These are phyloP conservation scores for Dromas ardeola DNA, from an alignment of 2,113 vertebrate genomes.

Conservation along the genomic window DNA sequence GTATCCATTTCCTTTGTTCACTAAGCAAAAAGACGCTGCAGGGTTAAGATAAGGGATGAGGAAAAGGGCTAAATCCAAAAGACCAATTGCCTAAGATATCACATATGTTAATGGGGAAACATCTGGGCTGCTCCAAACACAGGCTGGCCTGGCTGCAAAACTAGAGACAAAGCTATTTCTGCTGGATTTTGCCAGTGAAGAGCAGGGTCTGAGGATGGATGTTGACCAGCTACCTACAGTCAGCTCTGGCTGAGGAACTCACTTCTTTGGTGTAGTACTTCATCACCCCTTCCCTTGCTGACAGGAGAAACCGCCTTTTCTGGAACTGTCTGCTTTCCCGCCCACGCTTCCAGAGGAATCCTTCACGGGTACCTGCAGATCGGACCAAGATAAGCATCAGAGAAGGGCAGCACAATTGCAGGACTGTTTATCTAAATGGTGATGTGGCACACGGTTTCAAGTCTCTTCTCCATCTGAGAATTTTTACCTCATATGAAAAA, in stretches of 20 bases:
- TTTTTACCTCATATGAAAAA: neutral
- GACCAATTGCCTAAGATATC: neutral
- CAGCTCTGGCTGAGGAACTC: constrained; percentile 54
- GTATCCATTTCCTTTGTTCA: constrained; percentile 1
- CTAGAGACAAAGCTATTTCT: neutral
- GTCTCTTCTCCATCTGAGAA: neutral
- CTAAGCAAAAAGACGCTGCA: neutral
- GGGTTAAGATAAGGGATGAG: neutral
- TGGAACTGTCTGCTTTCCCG: constrained; percentile 87
- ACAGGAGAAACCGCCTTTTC: constrained; percentile 86
- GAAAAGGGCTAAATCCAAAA: neutral
- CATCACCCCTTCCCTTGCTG: constrained; percentile 86
- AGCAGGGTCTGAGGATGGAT: neutral
- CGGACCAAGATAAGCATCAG: neutral
- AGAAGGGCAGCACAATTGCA: neutral
- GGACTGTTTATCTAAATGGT: neutral
- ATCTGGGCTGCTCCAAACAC: neutral
- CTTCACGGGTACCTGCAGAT: constrained; percentile 86
- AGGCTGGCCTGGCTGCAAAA: neutral
- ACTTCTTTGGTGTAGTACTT: constrained; percentile 95
- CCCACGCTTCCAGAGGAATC: constrained; percentile 92
- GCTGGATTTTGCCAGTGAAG: neutral
- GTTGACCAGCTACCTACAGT: neutral
- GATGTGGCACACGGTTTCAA: neutral
- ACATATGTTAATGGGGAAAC: neutral